Conservation (phyloP, 1,140 invertebrate species). For the Cecropterus lyciades region DNA sequence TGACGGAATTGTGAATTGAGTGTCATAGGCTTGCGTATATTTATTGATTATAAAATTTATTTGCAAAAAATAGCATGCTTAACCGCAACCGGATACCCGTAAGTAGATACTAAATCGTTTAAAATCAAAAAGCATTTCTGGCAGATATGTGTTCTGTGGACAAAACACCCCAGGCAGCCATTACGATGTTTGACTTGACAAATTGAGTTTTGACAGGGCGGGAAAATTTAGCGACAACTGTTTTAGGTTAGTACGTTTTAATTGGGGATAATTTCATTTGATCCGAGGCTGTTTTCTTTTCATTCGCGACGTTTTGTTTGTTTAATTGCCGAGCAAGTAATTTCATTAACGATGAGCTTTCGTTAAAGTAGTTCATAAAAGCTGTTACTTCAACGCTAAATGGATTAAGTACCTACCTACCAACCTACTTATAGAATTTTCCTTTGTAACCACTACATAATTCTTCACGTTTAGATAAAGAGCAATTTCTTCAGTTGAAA, state of each 20-base stretch:
- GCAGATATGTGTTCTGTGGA: constrained; percentile 16
- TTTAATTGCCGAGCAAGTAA: constrained; percentile 46
- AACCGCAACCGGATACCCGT: not conserved
- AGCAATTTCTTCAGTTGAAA: too few relatives aligned
- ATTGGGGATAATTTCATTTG: constrained; percentile 66
- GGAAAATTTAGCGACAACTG: constrained; percentile 61
- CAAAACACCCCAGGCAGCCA: constrained; percentile 52
- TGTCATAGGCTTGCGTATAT: too few relatives aligned
- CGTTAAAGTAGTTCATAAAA: constrained; percentile 20
- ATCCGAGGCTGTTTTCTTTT: constrained; percentile 62
- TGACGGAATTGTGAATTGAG: too few relatives aligned
- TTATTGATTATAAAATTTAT: not conserved
- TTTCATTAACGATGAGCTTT: constrained; percentile 36
- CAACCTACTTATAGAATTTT: too few relatives aligned
- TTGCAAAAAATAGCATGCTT: not conserved
- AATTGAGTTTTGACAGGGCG: constrained; percentile 80
- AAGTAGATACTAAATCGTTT: too few relatives aligned
- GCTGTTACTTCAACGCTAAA: constrained; percentile 6
- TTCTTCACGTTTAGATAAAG: too few relatives aligned
- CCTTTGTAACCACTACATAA: too few relatives aligned
- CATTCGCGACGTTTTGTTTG: constrained; percentile 48
- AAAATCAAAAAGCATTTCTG: constrained; percentile 6
- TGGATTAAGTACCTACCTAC: not conserved
- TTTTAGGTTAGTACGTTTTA: constrained; percentile 62
- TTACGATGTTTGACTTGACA: constrained; percentile 77